These are phyloP conservation scores for Rhinoptilus africanus DNA, from an alignment of 2,113 vertebrate species.

Conservation along the genomic window DNA sequence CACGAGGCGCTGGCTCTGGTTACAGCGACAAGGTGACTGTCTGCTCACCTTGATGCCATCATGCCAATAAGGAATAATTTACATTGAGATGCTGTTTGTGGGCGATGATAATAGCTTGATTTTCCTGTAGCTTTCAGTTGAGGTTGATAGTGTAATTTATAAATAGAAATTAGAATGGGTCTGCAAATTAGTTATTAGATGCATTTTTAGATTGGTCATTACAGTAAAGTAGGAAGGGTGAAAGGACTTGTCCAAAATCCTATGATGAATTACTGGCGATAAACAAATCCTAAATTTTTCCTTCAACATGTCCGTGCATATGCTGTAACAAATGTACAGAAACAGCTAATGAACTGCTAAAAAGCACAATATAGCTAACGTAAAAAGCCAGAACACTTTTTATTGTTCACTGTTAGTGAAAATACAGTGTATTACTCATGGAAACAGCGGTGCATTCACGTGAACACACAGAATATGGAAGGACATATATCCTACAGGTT, in stretches of 20 bases:
- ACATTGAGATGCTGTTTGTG: not conserved
- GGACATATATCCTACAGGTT: not conserved
- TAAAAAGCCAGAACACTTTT: conserved; percentile 54
- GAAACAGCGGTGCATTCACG: conserved; percentile 1
- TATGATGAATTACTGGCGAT: not conserved
- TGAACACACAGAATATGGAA: not conserved
- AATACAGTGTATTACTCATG: conserved; percentile 10
- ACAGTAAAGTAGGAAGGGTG: not conserved
- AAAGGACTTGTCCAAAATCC: not conserved
- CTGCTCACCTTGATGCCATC: not conserved
- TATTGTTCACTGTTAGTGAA: conserved; percentile 63
- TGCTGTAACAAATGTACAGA: not conserved
- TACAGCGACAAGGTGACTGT: conserved; percentile 10
- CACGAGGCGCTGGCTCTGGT: not conserved
- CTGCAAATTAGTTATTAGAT: not conserved
- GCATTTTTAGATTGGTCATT: conserved; percentile 10
- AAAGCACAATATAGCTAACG: not conserved
- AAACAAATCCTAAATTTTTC: not conserved
- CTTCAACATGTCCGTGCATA: rapidly evolving
- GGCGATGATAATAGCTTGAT: not conserved
- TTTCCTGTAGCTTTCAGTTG: not conserved
- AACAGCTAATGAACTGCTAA: not conserved
- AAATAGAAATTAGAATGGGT: conserved; percentile 14
- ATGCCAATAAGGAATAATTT: not conserved
- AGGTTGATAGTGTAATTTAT: not conserved